Conservation (phyloP, 2,888 invertebrate genomes). For the Parasteatoda lunata region DNA sequence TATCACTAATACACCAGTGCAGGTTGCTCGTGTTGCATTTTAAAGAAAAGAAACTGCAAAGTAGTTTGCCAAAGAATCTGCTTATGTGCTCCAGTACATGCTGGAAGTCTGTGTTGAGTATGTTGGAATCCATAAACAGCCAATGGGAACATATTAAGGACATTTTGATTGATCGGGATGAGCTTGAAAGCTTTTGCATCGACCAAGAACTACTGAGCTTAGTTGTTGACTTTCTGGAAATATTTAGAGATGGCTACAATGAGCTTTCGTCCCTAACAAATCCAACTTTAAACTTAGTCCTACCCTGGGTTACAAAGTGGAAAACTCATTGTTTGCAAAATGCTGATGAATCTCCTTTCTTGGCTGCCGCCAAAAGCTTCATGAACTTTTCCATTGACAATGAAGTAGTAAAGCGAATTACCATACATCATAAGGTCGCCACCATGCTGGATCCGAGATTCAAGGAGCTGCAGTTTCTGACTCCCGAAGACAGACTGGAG, state of each 20-base stretch:
- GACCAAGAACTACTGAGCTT: slow-evolving; percentile 56
- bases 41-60: slow-evolving; percentile 59
- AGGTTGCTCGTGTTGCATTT: slow-evolving; percentile 56
- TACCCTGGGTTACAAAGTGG: slow-evolving; percentile 64
- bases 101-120: slow-evolving; percentile 58
- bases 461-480: slow-evolving; percentile 56
- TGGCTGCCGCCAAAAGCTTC: slow-evolving; percentile 51
- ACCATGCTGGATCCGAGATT: slow-evolving; percentile 58
- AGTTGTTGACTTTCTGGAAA: slow-evolving; percentile 61
- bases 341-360: slow-evolving; percentile 57
- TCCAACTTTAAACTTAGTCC: slow-evolving; percentile 58
- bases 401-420: slow-evolving; percentile 60
- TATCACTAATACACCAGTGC: slow-evolving; percentile 52
- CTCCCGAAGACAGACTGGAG: slow-evolving; percentile 41
- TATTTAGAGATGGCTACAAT: slow-evolving; percentile 56
- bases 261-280: slow-evolving; percentile 51
- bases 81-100: slow-evolving; percentile 57
- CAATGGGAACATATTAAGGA: slow-evolving; percentile 63
- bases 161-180: slow-evolving; percentile 43
- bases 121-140: slow-evolving; percentile 62
- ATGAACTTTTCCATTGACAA: slow-evolving; percentile 62
- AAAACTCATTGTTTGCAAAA: slow-evolving; percentile 61
- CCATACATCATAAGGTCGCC: slow-evolving; percentile 60
- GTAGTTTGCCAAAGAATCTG: slow-evolving; percentile 46
- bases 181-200: slow-evolving; percentile 48